Evolutionary conservation across 2,113 vertebrate species (phyloP).

Genomic region (Psammodynastes pulverulentus): DNA sequence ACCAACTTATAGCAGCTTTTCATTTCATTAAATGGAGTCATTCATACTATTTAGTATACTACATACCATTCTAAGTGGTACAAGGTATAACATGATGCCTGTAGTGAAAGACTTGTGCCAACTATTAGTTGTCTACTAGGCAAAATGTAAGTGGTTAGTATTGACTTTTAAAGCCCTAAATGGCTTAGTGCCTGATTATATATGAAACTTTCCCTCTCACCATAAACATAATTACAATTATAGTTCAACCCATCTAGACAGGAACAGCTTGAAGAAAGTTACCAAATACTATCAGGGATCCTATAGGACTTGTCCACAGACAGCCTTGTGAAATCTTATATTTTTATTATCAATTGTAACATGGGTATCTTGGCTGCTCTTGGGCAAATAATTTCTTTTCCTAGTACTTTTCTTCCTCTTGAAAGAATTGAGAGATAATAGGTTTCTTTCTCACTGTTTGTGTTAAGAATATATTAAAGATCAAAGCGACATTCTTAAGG

Average conservation of each 20-base stretch:
- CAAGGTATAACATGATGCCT: not conserved
- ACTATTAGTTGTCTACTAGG: not conserved
- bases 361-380: not conserved
- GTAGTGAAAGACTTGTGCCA: not conserved
- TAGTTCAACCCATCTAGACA: not conserved
- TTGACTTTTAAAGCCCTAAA: not conserved
- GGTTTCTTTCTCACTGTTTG: not conserved
- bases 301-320: not conserved
- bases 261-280: not conserved
- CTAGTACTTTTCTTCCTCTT: not conserved
- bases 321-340: not conserved
- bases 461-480: slow-evolving; percentile 9
- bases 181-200: not conserved
- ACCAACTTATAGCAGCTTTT: no score
- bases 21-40: no score
- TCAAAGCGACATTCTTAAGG: not conserved
- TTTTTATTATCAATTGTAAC: not conserved
- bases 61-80: not conserved
- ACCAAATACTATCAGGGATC: not conserved
- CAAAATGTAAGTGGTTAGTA: not conserved
- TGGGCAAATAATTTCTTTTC: slow-evolving; percentile 3
- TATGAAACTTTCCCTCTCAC: not conserved
- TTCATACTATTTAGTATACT: no score
- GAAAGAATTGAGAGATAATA: slow-evolving; percentile 4
- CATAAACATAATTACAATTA: not conserved